phyloP scores from a whole-genome alignment of 2,113 vertebrate species.

The Passer montanus region DNA sequence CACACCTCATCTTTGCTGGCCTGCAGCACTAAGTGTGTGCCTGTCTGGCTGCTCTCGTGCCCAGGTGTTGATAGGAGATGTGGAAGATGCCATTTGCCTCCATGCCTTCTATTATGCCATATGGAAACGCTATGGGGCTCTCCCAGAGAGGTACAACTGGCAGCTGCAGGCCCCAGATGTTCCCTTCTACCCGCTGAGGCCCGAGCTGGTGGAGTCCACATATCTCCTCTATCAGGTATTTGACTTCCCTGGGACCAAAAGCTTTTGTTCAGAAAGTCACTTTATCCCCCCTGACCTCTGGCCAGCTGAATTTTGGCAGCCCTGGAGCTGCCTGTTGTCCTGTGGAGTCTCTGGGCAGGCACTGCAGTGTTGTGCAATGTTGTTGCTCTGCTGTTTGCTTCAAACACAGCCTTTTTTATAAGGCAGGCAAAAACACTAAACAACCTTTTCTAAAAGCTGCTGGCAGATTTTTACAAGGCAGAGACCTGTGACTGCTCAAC shows the following conservation, averaged over 20 bases:
- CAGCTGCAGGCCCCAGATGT: conserved; percentile 95
- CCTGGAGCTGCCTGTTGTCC: background rate
- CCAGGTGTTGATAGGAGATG: conserved; percentile 93
- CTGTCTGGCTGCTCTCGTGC: background rate
- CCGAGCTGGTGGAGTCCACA: conserved; percentile 95
- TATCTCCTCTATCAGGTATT: conserved; percentile 96
- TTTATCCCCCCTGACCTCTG: background rate
- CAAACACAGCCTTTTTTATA: background rate
- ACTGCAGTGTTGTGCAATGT: background rate
- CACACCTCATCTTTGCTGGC: background rate
- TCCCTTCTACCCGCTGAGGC: conserved; percentile 93
- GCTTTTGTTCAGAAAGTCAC: background rate
- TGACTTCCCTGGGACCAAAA: background rate
- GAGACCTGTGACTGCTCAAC: background rate
- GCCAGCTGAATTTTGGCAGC: background rate
- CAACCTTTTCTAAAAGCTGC: background rate
- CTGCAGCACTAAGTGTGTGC: rapidly evolving
- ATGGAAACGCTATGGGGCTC: conserved; percentile 95
- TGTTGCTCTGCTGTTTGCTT: background rate
- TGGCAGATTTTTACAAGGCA: background rate
- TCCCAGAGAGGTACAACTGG: conserved; percentile 98
- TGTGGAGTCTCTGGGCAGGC: background rate
- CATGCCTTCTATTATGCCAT: conserved; percentile 99
- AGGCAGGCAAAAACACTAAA: background rate
- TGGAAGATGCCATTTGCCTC: conserved; percentile 98